Base-by-base conservation (phyloP, 2,888 invertebrate species). In the Stratiomys singularior region DNA sequence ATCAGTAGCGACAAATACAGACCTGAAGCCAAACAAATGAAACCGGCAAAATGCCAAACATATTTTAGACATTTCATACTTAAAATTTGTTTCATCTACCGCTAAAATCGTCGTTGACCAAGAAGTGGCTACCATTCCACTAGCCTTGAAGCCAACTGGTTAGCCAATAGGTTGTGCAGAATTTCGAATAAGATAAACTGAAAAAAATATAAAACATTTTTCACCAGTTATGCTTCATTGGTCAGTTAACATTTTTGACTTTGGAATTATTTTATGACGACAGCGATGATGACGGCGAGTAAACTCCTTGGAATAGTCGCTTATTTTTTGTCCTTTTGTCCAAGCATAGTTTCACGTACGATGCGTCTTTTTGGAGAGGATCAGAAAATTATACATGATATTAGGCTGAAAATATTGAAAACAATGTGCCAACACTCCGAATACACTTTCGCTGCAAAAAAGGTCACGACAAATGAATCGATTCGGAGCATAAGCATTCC, bases 191-290 rank as follows among this genome's bases (percentile, higher is more conserved):
- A 56, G n/a, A n/a, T n/a, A 11, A 18, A 18, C 9, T 15, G 25
- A 7, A 7, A 23, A 25, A 3, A 7, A 25, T 3, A 60, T 25
- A 60, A 67, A 66, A 15, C n/a, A 21, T 72, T 72, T 1, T 56
- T 13, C 30, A 15, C n/a, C 52, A 27, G 30, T 25, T 47, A 71
- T 56, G 72, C 72, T 28, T 72, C 72, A 56, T 58, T 72, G 37
- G 72, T 72, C 72, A 72, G 72, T 72, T 72, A 72, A 72, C 44
- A 72, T 56, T 72, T 72, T 72, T 72, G 72, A 72, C 72, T 72
- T 72, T 56, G 58, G 72, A 72, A 72, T 72, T 72, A 72, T 72
- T 72, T 72, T 72, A 72, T 72, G 72, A 72, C 58, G 56, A 30
- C 56, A 7, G 15, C 21, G 72, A 72, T 72, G 71, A 52, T 23